A percentile compares a stretch with the other conserved stretches of the same genome.
phyloP scores from a whole-genome alignment of 64 coral and sea anemone species.

The Pocillopora damicornis region DNA sequence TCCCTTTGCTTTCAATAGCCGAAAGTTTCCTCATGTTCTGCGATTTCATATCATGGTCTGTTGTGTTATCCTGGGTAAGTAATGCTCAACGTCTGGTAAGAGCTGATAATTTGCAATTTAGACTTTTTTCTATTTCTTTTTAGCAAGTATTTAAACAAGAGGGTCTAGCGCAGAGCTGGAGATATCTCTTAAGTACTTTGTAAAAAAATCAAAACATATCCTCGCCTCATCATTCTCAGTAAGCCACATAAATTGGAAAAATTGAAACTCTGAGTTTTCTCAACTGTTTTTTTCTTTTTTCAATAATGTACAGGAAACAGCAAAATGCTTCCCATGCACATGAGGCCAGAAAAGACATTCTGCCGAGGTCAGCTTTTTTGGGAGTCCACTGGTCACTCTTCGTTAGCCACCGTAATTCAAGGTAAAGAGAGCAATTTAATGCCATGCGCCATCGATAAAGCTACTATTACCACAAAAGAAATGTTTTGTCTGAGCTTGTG shows the following conservation, averaged over 20 bases:
- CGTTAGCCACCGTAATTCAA: constrained; percentile 56
- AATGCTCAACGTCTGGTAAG: too few species aligned
- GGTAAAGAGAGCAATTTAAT: constrained; percentile 27
- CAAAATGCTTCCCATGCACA: constrained; percentile 77
- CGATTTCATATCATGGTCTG: constrained; percentile 89
- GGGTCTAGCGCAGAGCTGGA: too few species aligned
- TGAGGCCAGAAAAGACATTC: constrained; percentile 63
- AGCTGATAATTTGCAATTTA: too few species aligned
- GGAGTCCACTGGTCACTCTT: constrained; percentile 54
- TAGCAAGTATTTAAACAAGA: too few species aligned
- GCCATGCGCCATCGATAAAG: not conserved
- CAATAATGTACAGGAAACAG: constrained; percentile 50
- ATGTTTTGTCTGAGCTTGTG: too few species aligned
- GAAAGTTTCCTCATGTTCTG: constrained; percentile 85
- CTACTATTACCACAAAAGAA: not conserved
- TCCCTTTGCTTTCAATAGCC: constrained; percentile 34
- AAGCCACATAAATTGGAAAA: too few species aligned
- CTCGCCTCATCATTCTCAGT: too few species aligned
- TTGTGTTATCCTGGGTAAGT: constrained; percentile 80
- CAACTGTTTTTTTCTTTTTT: not conserved
- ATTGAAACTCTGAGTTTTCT: not conserved
- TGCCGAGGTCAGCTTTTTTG: constrained; percentile 63
- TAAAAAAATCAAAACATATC: too few species aligned
- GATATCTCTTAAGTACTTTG: too few species aligned
- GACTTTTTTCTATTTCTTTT: not conserved